Base-by-base conservation (phyloP, 2,797 vertebrate species). In the Scolopax bukidnonensis region DNA sequence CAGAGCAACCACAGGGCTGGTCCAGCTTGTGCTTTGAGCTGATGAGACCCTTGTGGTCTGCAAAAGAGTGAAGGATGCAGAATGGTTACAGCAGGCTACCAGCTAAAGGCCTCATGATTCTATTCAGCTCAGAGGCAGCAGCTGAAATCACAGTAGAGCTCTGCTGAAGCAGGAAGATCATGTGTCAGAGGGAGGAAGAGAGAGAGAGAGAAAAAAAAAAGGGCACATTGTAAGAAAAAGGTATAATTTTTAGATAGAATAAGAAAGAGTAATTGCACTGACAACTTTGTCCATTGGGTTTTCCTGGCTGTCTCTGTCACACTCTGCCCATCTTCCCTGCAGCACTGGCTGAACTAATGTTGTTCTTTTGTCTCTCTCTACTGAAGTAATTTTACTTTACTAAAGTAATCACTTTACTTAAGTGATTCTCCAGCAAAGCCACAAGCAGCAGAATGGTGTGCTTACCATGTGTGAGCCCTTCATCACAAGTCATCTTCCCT, bases 1-100 rank as follows among this genome's bases (percentile, higher is more conserved):
- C 3, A 18, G 15, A 53, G 59, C 3, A 5, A 48, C 11, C 6
- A 30, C 0, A 4, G 65, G 5, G 17, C 43, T 56, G 53, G 15
- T 47, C 16, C 40, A 65, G 53, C 38, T 59, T 61, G 11, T 73
- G 20, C 10, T 81, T 53, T 24, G 11, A 38, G 78, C 10, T 77
- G 17, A 1, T 88, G 36, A 23, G 32, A 25, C 24, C 17, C 21
- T 17, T 69, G 41, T 28, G 16, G 4, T 51, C 24, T 68, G 24
- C 27, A 57, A 70, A 67, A 75, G 14, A 36, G 47, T 47, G 36
- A 80, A 33, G 19, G 21, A 19, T 48, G 59, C 14, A 47, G 13
- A 77, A 63, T 0, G 1, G n/a, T 51, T 54, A 25, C 12, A 53
- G 45, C 32, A 84, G 21, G 16, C 27, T 61, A 38, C 25, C 41